Base-by-base conservation (phyloP, 2,113 vertebrate genomes). In the Rynchops niger region DNA sequence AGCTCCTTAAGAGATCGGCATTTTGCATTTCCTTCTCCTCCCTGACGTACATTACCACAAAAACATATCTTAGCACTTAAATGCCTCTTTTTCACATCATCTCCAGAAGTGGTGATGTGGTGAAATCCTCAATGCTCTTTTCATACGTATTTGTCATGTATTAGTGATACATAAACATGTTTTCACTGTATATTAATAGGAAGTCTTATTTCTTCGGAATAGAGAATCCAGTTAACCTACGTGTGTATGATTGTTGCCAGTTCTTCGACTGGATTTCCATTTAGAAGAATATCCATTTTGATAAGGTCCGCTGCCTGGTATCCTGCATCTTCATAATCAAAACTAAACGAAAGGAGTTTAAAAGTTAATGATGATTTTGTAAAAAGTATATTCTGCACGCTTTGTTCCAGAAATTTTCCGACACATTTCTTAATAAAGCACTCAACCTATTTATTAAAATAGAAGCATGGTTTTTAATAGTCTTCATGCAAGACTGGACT, bases 261-360 rank as follows among this genome's bases (percentile, higher is more conserved):
- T 88, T 99, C 99, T 93, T 99, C 99, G 76, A 99, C 99, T 18
- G 97, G 91, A 59, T 96, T 98, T 78, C 99, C 99, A 87, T 99
- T 99, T 82, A 99, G 92, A 40, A 99, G 98, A 96, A 99, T 98
- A 90, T 99, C 99, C 98, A 99, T 99, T 98, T 99, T 99, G 73
- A 99, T 98, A 92, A 99, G 97, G 53, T 99, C 98, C 87, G 99
- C 99, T 26, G 98, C 16, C 97, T 99, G 98, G 96, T 99, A 99
- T 55, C 99, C 99, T 59, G 99, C 98, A 85, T 99, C 99, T 98
- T 99, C 99, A 69, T 99, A 99, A 98, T 99, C 99, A 98, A 99
- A 99, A 97, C 99, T 99, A 83, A 25, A 90, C 9, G 1, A 65
- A 72, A 93, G 36, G 21, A 74, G 55, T 59, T 78, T 25, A 82